Evolutionary conservation across 2,888 invertebrate genomes (phyloP).

Genomic region (Cephus pygmeus): DNA sequence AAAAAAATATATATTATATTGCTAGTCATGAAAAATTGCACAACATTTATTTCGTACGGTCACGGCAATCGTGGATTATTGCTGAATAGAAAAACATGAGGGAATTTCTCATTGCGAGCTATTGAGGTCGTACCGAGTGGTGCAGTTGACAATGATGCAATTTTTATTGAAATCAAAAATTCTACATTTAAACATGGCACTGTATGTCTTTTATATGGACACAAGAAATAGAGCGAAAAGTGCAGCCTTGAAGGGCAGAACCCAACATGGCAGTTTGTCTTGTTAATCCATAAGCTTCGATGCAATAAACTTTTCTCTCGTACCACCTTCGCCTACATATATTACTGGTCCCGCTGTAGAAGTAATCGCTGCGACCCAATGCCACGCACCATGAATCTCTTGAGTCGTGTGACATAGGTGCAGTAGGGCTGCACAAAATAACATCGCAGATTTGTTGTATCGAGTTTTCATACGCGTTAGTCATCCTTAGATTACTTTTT

Average conservation of each 20-base stretch:
- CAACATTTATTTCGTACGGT: background rate
- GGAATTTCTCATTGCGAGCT: background rate
- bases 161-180: background rate
- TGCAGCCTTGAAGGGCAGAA: conserved; percentile 19
- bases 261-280: no score
- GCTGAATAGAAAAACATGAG: background rate
- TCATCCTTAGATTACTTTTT: no score
- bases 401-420: no score
- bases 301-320: no score
- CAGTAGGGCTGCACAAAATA: no score
- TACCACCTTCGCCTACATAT: no score
- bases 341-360: no score
- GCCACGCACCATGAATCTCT: no score
- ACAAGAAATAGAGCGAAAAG: conserved; percentile 15
- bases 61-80: background rate
- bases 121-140: background rate
- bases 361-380: no score
- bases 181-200: background rate
- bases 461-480: no score
- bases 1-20: background rate
- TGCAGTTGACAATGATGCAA: background rate
- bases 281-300: no score
- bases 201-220: background rate
- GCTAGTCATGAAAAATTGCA: background rate
- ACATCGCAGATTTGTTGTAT: no score